phyloP scores from a whole-genome alignment of 1,140 invertebrate genomes.

The Drosophila neocordata region DNA sequence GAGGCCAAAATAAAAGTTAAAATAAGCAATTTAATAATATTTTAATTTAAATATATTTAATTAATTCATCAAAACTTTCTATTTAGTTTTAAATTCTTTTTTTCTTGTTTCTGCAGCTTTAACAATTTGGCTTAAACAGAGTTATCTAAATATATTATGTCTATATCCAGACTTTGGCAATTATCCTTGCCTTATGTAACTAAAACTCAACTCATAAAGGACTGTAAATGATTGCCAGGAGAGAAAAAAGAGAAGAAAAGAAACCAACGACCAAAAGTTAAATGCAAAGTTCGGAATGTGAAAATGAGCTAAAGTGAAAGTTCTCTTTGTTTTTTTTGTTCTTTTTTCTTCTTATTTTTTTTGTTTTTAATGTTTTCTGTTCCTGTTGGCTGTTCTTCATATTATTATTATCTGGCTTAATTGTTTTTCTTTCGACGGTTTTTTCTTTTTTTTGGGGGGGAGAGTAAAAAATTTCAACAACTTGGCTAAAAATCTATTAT shows the following conservation, averaged over 20 bases:
- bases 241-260: background rate
- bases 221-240: conserved; percentile 53
- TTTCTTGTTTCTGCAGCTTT: background rate
- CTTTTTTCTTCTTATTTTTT: conserved; percentile 31
- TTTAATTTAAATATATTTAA: too few relatives aligned
- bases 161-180: background rate
- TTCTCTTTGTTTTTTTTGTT: conserved; percentile 42
- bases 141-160: background rate
- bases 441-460: conserved; percentile 42
- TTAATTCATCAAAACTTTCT: too few relatives aligned
- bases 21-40: too few relatives aligned
- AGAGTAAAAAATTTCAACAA: conserved; percentile 55
- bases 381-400: conserved; percentile 55
- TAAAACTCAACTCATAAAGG: conserved; percentile 1
- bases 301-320: conserved; percentile 76
- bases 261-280: conserved; percentile 56
- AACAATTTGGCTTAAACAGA: background rate
- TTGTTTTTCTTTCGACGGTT: conserved; percentile 72
- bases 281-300: conserved; percentile 78
- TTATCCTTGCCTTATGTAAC: background rate
- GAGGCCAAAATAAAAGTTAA: too few relatives aligned
- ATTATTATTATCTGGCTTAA: conserved; percentile 79
- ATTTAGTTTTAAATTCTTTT: background rate
- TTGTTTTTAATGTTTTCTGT: conserved; percentile 15
- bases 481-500: conserved; percentile 76